Evolutionary conservation across 2,113 vertebrate genomes (phyloP).

Genomic region (Taurulus bubalis): DNA sequence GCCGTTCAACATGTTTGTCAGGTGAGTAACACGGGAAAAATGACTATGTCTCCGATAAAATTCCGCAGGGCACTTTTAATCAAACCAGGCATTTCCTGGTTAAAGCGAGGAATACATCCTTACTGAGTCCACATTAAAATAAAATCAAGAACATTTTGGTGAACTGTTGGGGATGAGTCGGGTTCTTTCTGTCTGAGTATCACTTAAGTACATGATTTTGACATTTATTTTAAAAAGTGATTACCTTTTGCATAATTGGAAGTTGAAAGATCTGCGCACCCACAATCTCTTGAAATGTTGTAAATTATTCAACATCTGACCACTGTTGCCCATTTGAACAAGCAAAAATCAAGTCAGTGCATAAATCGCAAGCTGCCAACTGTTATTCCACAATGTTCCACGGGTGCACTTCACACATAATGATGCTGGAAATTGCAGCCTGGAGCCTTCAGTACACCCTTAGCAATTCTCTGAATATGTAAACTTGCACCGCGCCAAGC

Average conservation of each 20-base stretch:
- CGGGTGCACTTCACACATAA: constrained; percentile 47
- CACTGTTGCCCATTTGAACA: constrained; percentile 10
- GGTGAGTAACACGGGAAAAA: neutral
- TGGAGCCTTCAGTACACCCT: constrained; percentile 35
- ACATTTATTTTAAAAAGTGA: neutral
- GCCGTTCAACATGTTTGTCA: neutral
- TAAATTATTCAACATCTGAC: constrained; percentile 38
- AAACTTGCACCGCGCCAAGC: constrained; percentile 4
- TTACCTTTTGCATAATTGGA: constrained; percentile 17
- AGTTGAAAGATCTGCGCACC: neutral
- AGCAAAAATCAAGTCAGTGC: constrained; percentile 24
- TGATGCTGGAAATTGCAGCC: constrained; percentile 50
- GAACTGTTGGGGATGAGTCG: neutral
- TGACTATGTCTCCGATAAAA: neutral
- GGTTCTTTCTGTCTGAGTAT: constrained; percentile 1
- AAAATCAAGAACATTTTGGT: neutral
- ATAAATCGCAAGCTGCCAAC: constrained; percentile 38
- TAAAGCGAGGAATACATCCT: neutral
- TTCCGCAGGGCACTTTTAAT: neutral
- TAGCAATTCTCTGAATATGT: constrained; percentile 50
- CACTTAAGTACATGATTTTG: neutral
- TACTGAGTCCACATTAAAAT: neutral
- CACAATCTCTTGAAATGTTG: constrained; percentile 34
- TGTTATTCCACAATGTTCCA: constrained; percentile 35
- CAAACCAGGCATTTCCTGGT: neutral